Evolutionary conservation across 1,140 invertebrate species (phyloP).

Genomic region (Drosophila murphyi): DNA sequence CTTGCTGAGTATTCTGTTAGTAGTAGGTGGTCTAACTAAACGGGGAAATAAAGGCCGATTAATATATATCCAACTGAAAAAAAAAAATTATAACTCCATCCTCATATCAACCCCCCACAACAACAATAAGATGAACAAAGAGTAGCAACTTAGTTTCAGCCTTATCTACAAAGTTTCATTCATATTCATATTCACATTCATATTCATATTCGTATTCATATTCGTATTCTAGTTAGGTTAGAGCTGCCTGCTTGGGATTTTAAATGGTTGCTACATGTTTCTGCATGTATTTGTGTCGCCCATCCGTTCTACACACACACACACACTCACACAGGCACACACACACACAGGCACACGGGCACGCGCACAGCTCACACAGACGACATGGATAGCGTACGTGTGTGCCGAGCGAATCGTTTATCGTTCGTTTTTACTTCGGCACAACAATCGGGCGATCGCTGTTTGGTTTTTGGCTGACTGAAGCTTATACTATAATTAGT

Average conservation of each 20-base stretch:
- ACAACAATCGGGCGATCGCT: slow-evolving; percentile 33
- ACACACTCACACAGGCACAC: slow-evolving; percentile 28
- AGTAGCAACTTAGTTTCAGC: slow-evolving; percentile 45
- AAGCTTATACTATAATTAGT: slow-evolving; percentile 84
- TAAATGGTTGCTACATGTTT: slow-evolving; percentile 59
- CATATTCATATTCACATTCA: slow-evolving; percentile 54
- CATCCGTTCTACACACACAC: slow-evolving; percentile 60
- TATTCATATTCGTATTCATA: slow-evolving; percentile 41
- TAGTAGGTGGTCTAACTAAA: slow-evolving; percentile 39
- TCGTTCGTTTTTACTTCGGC: slow-evolving; percentile 24
- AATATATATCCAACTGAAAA: neutral
- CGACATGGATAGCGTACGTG: slow-evolving; percentile 70
- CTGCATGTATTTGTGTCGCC: slow-evolving; percentile 25
- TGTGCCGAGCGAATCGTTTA: slow-evolving; percentile 41
- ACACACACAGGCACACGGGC: slow-evolving; percentile 14
- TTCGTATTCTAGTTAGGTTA: slow-evolving; percentile 54
- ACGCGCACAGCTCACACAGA: slow-evolving; percentile 41
- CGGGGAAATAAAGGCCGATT: slow-evolving; percentile 31
- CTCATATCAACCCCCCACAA: slow-evolving; percentile 36
- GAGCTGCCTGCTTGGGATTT: slow-evolving; percentile 40
- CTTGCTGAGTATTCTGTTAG: neutral
- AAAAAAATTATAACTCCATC: slow-evolving; percentile 1
- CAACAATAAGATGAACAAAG: slow-evolving; percentile 20
- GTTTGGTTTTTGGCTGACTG: slow-evolving; percentile 70
- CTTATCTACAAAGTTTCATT: slow-evolving; percentile 73